These are phyloP conservation scores for Vollenhovia emeryi DNA, from an alignment of 1,140 invertebrate genomes.

Conservation along the genomic window DNA sequence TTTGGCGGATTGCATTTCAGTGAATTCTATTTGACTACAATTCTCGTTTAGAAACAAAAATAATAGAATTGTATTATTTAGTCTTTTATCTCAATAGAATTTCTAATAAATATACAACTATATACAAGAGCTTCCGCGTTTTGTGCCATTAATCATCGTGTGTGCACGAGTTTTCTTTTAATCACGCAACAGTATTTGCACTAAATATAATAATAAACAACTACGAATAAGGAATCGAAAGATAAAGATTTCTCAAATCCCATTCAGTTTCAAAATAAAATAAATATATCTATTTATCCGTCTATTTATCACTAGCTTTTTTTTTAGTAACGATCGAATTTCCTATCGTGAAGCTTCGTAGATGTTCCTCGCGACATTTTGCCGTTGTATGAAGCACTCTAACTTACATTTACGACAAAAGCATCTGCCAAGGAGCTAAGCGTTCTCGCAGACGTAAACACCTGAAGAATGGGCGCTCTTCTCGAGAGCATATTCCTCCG, in stretches of 20 bases:
- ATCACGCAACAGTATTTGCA: background rate
- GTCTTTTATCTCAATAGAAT: background rate
- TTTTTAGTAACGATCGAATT: background rate
- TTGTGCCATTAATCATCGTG: background rate
- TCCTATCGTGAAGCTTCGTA: background rate
- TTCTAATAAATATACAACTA: background rate
- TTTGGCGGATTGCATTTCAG: background rate
- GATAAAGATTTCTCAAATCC: background rate
- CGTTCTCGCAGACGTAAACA: conserved; percentile 47
- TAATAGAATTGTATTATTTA: background rate
- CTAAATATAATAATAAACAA: background rate
- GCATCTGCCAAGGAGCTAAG: background rate
- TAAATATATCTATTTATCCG: background rate
- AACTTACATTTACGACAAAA: conserved; percentile 23
- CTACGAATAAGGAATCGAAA: no score
- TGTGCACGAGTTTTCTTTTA: background rate
- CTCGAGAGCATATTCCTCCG: conserved; percentile 1
- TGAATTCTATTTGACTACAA: background rate
- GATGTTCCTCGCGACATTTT: background rate
- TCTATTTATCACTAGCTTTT: background rate
- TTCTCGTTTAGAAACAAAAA: background rate
- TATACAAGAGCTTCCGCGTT: background rate
- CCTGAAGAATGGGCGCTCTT: conserved; percentile 27
- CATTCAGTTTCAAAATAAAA: background rate
- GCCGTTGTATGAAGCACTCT: background rate